These are phyloP conservation scores for Augochlorella aurata DNA, from an alignment of 2,888 invertebrate genomes.

Conservation along the genomic window DNA sequence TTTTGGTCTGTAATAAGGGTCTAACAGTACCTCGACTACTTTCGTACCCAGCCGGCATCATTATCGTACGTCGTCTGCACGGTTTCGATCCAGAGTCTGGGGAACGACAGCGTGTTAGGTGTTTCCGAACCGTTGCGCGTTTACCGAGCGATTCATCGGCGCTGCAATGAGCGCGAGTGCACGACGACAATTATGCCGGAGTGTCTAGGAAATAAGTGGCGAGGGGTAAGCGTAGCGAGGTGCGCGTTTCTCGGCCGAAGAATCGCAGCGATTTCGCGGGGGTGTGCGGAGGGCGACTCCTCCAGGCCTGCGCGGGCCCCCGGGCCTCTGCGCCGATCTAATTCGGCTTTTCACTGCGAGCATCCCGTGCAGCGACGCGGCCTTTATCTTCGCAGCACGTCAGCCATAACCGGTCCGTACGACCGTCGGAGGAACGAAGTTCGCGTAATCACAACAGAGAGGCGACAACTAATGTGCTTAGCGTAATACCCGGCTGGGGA, in stretches of 20 bases:
- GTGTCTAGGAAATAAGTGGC: too few relatives aligned
- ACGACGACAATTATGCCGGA: not conserved
- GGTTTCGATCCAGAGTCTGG: not conserved
- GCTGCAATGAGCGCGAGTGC: not conserved
- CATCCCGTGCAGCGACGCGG: slow-evolving; percentile 29
- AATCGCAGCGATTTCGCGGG: slow-evolving; percentile 35
- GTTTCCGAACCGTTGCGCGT: not conserved
- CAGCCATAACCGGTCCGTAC: slow-evolving; percentile 57
- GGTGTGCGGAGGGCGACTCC: not conserved
- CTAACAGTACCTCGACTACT: not conserved
- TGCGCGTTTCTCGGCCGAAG: not conserved
- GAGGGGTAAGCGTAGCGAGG: too few relatives aligned
- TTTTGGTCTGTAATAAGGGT: too few relatives aligned
- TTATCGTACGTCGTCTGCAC: not conserved
- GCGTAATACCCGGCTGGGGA: slow-evolving; percentile 64
- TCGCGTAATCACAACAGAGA: slow-evolving; percentile 57
- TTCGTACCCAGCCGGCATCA: not conserved
- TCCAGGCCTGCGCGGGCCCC: not conserved
- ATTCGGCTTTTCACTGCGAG: slow-evolving; percentile 34
- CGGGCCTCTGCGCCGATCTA: slow-evolving; percentile 18
- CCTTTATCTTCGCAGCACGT: slow-evolving; percentile 50
- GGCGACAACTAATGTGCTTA: slow-evolving; percentile 70
- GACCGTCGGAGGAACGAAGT: slow-evolving; percentile 55
- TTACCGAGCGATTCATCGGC: not conserved
- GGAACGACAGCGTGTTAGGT: too few relatives aligned